Evolutionary conservation across 2,797 vertebrate species (phyloP).

Genomic region (Labroides dimidiatus): DNA sequence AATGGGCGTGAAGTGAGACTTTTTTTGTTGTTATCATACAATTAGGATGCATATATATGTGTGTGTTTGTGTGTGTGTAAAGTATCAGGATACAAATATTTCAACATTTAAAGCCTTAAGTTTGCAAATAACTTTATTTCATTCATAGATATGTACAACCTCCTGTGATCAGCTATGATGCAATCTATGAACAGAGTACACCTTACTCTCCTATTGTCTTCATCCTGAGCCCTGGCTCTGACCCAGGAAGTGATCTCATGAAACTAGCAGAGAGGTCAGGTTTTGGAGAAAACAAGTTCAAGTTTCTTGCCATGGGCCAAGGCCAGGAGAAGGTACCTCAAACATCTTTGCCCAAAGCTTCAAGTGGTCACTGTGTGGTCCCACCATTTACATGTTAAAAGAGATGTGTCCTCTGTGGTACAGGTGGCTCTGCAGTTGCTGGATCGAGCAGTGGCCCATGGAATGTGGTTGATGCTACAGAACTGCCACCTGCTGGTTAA

Average conservation of each 20-base stretch:
- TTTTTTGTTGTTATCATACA: not conserved
- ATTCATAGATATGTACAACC: constrained; percentile 93
- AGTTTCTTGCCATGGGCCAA: constrained; percentile 97
- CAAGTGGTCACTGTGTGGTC: not conserved
- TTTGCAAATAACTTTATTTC: constrained; percentile 6
- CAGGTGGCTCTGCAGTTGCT: constrained; percentile 93
- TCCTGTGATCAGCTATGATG: constrained; percentile 93
- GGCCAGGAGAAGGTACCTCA: constrained; percentile 93
- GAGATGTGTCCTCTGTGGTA: constrained; percentile 14
- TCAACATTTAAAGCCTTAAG: not conserved
- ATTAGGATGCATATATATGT: not conserved
- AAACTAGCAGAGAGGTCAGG: constrained; percentile 91
- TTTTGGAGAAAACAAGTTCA: constrained; percentile 90
- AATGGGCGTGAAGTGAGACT: constrained; percentile 93
- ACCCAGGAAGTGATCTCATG: constrained; percentile 93
- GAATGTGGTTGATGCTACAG: constrained; percentile 97
- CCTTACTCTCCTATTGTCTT: constrained; percentile 94
- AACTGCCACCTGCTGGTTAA: constrained; percentile 96
- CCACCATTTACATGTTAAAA: not conserved
- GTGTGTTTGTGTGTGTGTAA: too few relatives aligned
- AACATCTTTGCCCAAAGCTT: not conserved
- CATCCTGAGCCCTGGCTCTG: constrained; percentile 95
- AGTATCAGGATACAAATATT: not conserved
- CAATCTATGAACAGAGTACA: constrained; percentile 92
- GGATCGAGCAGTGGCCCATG: constrained; percentile 83